phyloP scores from a whole-genome alignment of 37 sponge, comb jelly and placozoan genomes.

The Petrosia ficiformis region DNA sequence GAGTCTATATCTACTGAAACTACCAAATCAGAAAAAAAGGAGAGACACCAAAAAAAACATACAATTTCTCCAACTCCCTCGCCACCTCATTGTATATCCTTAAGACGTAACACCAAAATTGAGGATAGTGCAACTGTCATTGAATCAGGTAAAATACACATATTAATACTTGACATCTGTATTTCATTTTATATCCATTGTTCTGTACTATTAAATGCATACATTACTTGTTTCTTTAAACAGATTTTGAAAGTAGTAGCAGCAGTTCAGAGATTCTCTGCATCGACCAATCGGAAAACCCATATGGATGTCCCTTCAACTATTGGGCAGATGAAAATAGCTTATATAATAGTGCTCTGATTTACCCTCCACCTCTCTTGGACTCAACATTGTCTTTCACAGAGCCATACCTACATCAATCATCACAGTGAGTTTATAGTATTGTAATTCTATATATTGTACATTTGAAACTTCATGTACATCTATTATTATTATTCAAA shows the following conservation, averaged over 20 bases:
- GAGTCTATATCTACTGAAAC: conserved; percentile 34
- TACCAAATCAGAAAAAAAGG: conserved; percentile 8
- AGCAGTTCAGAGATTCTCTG: not conserved
- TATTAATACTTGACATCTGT: not conserved
- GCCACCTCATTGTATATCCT: too few relatives aligned
- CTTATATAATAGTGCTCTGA: conserved; percentile 4
- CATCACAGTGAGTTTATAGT: conserved; percentile 21
- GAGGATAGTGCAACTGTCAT: not conserved
- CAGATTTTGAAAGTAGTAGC: not conserved
- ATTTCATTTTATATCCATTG: too few relatives aligned
- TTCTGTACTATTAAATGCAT: not conserved
- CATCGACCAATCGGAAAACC: not conserved
- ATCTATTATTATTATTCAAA: too few relatives aligned
- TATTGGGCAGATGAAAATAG: conserved; percentile 15
- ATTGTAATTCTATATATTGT: too few relatives aligned
- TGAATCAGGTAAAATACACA: not conserved
- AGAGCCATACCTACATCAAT: conserved; percentile 50
- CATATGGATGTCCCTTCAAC: conserved; percentile 6
- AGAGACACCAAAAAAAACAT: conserved; percentile 18
- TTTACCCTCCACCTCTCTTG: conserved; percentile 9
- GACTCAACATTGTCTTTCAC: conserved; percentile 50
- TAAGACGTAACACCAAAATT: too few relatives aligned
- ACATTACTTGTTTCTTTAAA: not conserved
- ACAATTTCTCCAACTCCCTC: too few relatives aligned
- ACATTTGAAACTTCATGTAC: too few relatives aligned